Conservation (phyloP, 2,113 vertebrate species). For the Cathartes aura region DNA sequence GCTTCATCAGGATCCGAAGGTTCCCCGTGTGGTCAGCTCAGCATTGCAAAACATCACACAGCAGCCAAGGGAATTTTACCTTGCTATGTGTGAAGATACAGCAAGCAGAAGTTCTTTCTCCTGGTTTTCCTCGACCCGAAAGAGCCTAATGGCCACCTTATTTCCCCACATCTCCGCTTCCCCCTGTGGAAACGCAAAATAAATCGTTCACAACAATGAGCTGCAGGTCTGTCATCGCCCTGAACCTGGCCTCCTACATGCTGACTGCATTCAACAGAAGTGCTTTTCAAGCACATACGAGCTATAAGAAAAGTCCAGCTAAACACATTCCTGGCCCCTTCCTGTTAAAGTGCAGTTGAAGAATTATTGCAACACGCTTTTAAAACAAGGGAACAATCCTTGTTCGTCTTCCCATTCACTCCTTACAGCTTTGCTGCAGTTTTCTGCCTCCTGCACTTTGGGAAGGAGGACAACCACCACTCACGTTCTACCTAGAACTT, state of each 20-base stretch:
- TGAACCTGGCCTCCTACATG: neutral
- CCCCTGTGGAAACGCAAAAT: neutral
- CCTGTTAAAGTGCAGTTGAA: fast-evolving
- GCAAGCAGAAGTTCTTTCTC: fast-evolving
- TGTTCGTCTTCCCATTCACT: neutral
- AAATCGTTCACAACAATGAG: neutral
- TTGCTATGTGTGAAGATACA: fast-evolving
- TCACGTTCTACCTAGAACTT: neutral
- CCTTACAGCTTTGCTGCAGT: neutral
- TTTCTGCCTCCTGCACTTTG: neutral
- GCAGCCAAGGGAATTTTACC: neutral
- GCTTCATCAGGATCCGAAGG: neutral
- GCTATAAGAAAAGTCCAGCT: neutral
- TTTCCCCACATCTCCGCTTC: neutral
- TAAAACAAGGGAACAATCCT: neutral
- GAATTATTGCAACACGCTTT: neutral
- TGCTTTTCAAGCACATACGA: constrained; percentile 40
- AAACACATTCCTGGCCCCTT: neutral
- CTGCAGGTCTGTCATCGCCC: neutral
- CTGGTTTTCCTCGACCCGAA: neutral
- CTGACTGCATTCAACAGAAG: constrained; percentile 36
- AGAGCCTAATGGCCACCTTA: neutral
- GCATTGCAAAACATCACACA: neutral
- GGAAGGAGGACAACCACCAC: neutral
- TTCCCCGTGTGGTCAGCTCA: fast-evolving